These are phyloP conservation scores for Ceyx melanurus DNA, from an alignment of 2,113 vertebrate species.

Conservation along the genomic window DNA sequence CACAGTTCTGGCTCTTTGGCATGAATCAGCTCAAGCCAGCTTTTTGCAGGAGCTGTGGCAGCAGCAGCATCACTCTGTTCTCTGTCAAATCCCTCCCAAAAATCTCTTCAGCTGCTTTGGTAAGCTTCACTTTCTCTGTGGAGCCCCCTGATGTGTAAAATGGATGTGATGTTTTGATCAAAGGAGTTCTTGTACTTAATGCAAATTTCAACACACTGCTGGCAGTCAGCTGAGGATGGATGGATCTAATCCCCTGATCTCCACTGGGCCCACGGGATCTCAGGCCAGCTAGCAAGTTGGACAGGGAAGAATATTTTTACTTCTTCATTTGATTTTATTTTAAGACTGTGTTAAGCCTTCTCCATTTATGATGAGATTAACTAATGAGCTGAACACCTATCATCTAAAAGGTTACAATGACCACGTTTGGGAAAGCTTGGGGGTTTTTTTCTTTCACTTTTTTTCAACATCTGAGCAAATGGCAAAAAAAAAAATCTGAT, in stretches of 20 bases:
- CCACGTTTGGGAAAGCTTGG: neutral
- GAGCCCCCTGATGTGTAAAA: conserved; percentile 52
- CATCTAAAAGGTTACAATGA: neutral
- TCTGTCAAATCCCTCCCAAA: neutral
- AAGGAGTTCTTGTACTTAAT: conserved; percentile 46
- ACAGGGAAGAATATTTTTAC: neutral
- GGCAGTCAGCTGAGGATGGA: neutral
- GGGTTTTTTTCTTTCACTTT: neutral
- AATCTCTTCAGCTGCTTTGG: conserved; percentile 35
- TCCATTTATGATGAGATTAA: neutral
- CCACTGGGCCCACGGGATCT: neutral
- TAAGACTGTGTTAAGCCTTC: neutral
- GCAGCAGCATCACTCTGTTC: neutral
- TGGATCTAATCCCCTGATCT: neutral
- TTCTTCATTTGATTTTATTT: neutral
- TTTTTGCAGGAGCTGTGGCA: neutral
- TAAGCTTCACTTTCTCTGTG: neutral
- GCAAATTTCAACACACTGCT: neutral
- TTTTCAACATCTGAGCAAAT: neutral
- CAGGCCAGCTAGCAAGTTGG: neutral
- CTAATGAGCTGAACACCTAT: neutral
- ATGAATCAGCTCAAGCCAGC: neutral
- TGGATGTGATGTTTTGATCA: conserved; percentile 24
- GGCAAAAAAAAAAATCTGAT: neutral
- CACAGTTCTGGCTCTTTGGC: neutral